Evolutionary conservation across 2,888 invertebrate genomes (phyloP), one percentile per base, ranked within the genome.

Genomic region (Diadegma fenestrale): DNA sequence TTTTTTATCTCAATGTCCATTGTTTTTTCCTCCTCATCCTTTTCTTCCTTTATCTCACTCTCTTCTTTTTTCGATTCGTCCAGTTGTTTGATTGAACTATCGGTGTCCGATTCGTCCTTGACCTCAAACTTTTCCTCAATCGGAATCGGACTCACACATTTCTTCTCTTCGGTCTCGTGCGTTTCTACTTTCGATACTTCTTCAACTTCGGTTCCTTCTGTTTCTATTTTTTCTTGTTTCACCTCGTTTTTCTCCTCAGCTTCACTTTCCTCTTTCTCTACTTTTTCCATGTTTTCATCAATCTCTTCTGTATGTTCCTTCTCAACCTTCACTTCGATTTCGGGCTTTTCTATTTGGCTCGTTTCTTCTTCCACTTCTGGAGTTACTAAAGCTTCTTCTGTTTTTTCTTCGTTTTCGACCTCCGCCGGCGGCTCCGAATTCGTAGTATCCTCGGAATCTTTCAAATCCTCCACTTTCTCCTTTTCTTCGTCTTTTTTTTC

Each of bases 21-120:
- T 19, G 64, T 43, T 69, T 86, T 88, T 0, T 89, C 89, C 61
- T 90, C 90, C n/a, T 87, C 88, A 33, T 91, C 91, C 68, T 88
- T 89, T 63, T 89, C 82, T 51, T 91, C 90, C 48, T 89, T 85
- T 51, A 86, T 87, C 43, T 91, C 91, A 54, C 88, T 89, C 48
- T 90, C 89, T 33, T 88, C 88, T 61, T 86, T 89, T 71, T 85
- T 88, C 77, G 58, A 75, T 64, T 69, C 87, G 61, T 69, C 81
- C 30, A 72, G 45, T 76, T 85, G 85, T 76, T 87, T 85, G 14
- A 85, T 80, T 33, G 68, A 63, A 37, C 76, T 76, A 48, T 87
- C 84, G 22, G 80, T 82, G 30, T 88, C 86, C 33, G 86, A 85
- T 58, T 90, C 90, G 45, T 89, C 89, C 58, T 90, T 89, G 30